Evolutionary conservation across 2,888 invertebrate species (phyloP).

Genomic region (Protula sp.): DNA sequence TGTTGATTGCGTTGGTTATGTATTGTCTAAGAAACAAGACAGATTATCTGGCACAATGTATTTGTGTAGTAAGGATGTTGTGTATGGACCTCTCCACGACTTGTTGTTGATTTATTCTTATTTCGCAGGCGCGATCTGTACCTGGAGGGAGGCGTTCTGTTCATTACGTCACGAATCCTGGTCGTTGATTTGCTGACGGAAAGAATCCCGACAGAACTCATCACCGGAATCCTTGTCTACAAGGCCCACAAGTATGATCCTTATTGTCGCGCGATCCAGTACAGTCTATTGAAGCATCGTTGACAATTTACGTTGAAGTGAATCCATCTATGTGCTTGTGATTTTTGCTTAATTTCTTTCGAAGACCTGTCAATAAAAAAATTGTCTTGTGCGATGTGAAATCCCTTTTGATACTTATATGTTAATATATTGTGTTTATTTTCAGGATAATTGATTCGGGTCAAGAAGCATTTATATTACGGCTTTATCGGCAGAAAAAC

Average conservation of each 20-base stretch:
- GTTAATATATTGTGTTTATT: no score
- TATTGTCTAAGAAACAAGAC: no score
- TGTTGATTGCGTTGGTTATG: no score
- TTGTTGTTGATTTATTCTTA: no score
- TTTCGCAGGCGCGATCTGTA: conserved; percentile 61
- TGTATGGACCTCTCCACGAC: no score
- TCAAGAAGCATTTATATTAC: conserved; percentile 89
- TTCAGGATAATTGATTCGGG: conserved; percentile 68
- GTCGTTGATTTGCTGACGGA: conserved; percentile 93
- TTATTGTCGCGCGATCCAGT: no score
- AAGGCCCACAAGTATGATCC: conserved; percentile 67
- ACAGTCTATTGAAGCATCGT: not conserved
- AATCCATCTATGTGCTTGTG: not conserved
- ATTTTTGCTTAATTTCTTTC: not conserved
- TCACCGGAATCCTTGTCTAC: conserved; percentile 86
- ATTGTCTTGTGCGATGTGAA: no score
- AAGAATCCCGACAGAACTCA: conserved; percentile 77
- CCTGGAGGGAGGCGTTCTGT: conserved; percentile 86
- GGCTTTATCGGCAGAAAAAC: conserved; percentile 86
- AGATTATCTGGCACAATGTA: no score
- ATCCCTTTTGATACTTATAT: no score
- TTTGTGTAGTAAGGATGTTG: not conserved
- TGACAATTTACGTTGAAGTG: not conserved
- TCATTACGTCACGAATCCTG: conserved; percentile 87
- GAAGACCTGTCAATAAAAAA: no score